Evolutionary conservation across 1,140 invertebrate genomes (phyloP).

Genomic region (Adoxophyes honmai): DNA sequence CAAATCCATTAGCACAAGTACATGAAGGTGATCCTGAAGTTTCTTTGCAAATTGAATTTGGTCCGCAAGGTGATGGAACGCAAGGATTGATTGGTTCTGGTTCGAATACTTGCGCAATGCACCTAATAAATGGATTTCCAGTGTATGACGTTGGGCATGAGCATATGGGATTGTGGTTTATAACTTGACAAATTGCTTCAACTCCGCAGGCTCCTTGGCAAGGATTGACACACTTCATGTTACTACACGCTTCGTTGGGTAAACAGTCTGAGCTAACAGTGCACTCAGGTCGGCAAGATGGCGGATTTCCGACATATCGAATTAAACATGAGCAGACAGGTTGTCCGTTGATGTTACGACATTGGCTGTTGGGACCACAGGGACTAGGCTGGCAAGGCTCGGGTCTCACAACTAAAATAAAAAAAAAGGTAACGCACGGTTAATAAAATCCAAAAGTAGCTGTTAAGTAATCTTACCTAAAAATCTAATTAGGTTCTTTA

Average conservation of each 20-base stretch:
- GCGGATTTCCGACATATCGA: conserved; percentile 87
- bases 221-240: conserved; percentile 85
- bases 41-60: conserved; percentile 80
- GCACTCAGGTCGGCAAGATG: conserved; percentile 85
- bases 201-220: conserved; percentile 85
- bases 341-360: conserved; percentile 82
- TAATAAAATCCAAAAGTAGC: no score
- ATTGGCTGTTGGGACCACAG: conserved; percentile 82
- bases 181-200: conserved; percentile 82
- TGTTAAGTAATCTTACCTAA: no score
- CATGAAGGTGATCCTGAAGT: conserved; percentile 79
- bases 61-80: conserved; percentile 82
- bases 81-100: conserved; percentile 77
- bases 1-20: conserved; percentile 78
- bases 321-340: conserved; percentile 85
- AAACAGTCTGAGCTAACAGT: conserved; percentile 82
- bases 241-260: conserved; percentile 83
- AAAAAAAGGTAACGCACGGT: conserved; percentile 29
- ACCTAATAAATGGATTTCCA: conserved; percentile 86
- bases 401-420: conserved; percentile 42
- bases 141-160: conserved; percentile 81
- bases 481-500: no score
- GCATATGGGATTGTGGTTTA: conserved; percentile 88
- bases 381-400: conserved; percentile 79
- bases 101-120: conserved; percentile 61